phyloP scores from a whole-genome alignment of 35 echinoderm and acorn worm species.

The Diadema setosum region DNA sequence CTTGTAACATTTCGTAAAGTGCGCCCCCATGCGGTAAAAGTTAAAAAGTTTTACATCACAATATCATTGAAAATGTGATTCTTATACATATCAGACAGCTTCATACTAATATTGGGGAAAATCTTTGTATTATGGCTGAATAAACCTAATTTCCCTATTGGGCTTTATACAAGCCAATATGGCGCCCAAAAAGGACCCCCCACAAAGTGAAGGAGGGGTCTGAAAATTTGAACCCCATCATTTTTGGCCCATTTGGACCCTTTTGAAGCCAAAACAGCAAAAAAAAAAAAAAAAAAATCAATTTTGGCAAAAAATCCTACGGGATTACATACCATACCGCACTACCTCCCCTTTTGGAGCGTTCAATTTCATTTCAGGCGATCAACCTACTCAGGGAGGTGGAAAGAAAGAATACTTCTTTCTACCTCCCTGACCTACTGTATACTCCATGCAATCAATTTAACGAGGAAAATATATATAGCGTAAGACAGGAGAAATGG shows the following conservation, averaged over 20 bases:
- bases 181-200: neutral
- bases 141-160: neutral
- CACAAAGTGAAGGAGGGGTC: neutral
- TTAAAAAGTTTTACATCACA: neutral
- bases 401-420: too few relatives aligned
- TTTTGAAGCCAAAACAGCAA: neutral
- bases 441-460: too few relatives aligned
- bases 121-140: too few relatives aligned
- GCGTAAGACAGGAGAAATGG: too few relatives aligned
- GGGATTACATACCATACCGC: neutral
- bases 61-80: too few relatives aligned
- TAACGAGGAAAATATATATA: too few relatives aligned
- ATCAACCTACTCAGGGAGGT: too few relatives aligned
- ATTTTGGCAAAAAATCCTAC: neutral
- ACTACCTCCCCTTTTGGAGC: neutral
- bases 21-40: neutral
- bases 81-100: too few relatives aligned
- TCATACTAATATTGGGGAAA: too few relatives aligned
- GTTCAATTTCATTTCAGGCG: too few relatives aligned
- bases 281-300: neutral
- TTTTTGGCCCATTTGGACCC: neutral
- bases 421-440: too few relatives aligned
- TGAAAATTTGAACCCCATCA: neutral
- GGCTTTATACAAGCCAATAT: neutral
- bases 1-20: neutral